Conservation (phyloP, 2,888 invertebrate genomes). For the Diarsia dahlii region DNA sequence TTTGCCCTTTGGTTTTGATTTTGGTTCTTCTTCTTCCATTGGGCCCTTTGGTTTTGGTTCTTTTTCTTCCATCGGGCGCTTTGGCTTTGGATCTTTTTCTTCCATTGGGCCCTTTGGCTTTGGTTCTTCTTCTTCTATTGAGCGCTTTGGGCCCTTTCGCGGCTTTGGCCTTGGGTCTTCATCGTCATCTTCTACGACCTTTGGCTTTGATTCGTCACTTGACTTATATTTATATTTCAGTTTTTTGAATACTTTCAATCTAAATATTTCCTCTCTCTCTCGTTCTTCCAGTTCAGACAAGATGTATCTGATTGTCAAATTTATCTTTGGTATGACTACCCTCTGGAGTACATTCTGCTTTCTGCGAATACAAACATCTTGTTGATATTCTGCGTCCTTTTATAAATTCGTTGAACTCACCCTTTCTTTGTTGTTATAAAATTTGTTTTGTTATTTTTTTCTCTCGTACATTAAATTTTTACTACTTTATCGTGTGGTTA, state of each 20-base stretch:
- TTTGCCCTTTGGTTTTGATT: background rate
- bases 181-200: too few relatives aligned
- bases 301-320: slow-evolving; percentile 17
- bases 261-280: slow-evolving; percentile 57
- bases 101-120: too few relatives aligned
- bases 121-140: too few relatives aligned
- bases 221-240: slow-evolving; percentile 17
- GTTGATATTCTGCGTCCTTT: slow-evolving; percentile 32
- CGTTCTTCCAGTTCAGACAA: slow-evolving; percentile 26
- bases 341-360: slow-evolving; percentile 71
- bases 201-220: background rate
- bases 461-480: background rate
- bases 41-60: background rate
- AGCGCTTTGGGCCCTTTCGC: too few relatives aligned
- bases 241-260: slow-evolving; percentile 42
- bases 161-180: too few relatives aligned
- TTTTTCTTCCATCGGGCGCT: background rate
- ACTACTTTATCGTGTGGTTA: background rate
- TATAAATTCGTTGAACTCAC: slow-evolving; percentile 23
- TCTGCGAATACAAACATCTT: slow-evolving; percentile 70
- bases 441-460: background rate
- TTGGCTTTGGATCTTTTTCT: background rate
- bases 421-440: slow-evolving; percentile 8
- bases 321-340: slow-evolving; percentile 21
- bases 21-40: background rate